Percentiles rank a stretch among this genome's conserved stretches.
phyloP scores from a whole-genome alignment of 1,140 invertebrate species.

The Thaumatotibia leucotreta region DNA sequence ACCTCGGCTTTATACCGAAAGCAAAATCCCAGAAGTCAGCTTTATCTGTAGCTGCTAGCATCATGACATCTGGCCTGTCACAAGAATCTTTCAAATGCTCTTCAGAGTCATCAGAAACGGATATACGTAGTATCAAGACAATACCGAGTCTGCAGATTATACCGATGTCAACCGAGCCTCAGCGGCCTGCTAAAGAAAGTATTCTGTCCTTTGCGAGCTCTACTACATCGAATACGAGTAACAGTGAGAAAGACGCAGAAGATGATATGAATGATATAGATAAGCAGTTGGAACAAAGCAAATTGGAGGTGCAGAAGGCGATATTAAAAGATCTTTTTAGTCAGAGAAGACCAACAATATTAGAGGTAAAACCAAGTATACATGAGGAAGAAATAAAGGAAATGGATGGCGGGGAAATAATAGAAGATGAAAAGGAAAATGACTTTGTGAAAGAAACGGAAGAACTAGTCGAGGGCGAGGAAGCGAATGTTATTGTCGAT shows the following conservation, averaged over 20 bases:
- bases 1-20: conserved; percentile 77
- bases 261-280: conserved; percentile 41
- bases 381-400: background rate
- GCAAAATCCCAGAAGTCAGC: conserved; percentile 37
- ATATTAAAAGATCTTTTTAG: conserved; percentile 52
- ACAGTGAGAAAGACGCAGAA: conserved; percentile 38
- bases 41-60: conserved; percentile 17
- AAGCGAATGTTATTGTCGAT: background rate
- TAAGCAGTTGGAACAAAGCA: conserved; percentile 50
- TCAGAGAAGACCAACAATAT: conserved; percentile 37
- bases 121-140: conserved; percentile 52
- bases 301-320: conserved; percentile 58
- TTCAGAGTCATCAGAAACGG: conserved; percentile 27
- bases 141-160: conserved; percentile 56
- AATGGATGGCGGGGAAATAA: too few relatives aligned
- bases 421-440: too few relatives aligned
- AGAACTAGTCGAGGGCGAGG: too few relatives aligned
- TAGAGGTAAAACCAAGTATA: conserved; percentile 19
- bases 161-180: conserved; percentile 32
- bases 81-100: conserved; percentile 33
- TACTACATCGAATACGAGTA: conserved; percentile 46
- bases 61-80: conserved; percentile 17
- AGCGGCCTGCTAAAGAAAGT: conserved; percentile 42
- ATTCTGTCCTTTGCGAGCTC: conserved; percentile 53
- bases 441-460: too few relatives aligned